Conservation (phyloP, 2,797 vertebrate genomes). For the Gadopsis marmoratus region DNA sequence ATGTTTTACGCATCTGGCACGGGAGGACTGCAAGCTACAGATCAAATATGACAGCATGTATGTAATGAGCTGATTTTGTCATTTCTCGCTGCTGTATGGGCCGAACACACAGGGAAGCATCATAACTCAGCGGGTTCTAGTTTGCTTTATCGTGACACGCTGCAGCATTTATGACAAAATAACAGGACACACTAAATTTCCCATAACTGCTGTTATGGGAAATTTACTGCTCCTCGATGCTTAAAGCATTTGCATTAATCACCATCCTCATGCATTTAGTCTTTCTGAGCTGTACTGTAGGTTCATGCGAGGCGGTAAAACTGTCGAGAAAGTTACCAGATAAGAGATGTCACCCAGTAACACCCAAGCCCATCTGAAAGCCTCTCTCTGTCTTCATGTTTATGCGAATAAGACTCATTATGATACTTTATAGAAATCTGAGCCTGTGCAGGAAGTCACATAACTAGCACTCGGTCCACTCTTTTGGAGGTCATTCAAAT, state of each 20-base stretch:
- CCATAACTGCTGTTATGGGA: constrained; percentile 49
- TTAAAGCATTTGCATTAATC: constrained; percentile 65
- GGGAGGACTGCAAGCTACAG: constrained; percentile 16
- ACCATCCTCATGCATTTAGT: constrained; percentile 26
- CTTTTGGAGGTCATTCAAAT: constrained; percentile 81
- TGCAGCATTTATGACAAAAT: constrained; percentile 59
- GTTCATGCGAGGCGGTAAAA: constrained; percentile 53
- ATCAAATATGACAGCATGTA: constrained; percentile 65
- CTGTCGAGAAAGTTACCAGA: constrained; percentile 47
- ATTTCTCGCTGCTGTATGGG: constrained; percentile 34
- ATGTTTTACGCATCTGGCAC: constrained; percentile 21
- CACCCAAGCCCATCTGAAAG: constrained; percentile 37
- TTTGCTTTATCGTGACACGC: constrained; percentile 52
- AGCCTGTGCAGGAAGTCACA: constrained; percentile 63
- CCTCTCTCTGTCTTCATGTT: constrained; percentile 57
- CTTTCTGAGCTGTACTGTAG: constrained; percentile 13
- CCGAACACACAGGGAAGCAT: constrained; percentile 38
- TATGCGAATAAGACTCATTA: constrained; percentile 75
- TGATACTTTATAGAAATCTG: constrained; percentile 67
- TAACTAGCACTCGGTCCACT: constrained; percentile 57
- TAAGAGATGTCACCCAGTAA: constrained; percentile 44
- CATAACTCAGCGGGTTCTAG: constrained; percentile 43
- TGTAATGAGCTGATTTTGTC: constrained; percentile 37
- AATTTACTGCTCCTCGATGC: constrained; percentile 22
- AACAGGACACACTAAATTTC: constrained; percentile 58